Percentiles rank a stretch among this genome's conserved stretches.
Conservation (phyloP, 1,140 invertebrate genomes). For the Drosophila arawakana region DNA sequence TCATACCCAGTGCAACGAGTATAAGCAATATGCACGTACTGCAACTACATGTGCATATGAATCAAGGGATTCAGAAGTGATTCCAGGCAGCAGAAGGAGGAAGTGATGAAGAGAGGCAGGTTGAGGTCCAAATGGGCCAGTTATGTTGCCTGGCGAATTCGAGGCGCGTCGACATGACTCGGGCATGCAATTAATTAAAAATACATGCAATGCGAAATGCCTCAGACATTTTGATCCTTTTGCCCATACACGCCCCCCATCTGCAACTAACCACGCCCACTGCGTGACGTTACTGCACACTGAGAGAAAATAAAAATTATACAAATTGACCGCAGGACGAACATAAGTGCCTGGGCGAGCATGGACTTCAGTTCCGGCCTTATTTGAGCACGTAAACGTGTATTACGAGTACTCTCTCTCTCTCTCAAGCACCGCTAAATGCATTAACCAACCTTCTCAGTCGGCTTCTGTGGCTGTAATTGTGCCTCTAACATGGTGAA, state of each 20-base stretch:
- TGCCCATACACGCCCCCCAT: neutral
- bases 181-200: conserved; percentile 78
- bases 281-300: conserved; percentile 13
- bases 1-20: conserved; percentile 17
- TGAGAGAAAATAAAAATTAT: conserved; percentile 45
- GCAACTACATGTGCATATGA: conserved; percentile 4
- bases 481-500: conserved; percentile 34
- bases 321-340: conserved; percentile 72
- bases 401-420: conserved; percentile 38
- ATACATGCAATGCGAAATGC: conserved; percentile 74
- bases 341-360: conserved; percentile 40
- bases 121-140: conserved; percentile 11
- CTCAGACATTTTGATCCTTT: conserved; percentile 56
- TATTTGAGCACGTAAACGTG: conserved; percentile 36
- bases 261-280: conserved; percentile 4
- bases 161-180: conserved; percentile 41
- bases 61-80: too few species aligned
- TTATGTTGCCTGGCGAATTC: conserved; percentile 23
- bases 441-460: conserved; percentile 51
- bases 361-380: conserved; percentile 1
- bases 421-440: conserved; percentile 54
- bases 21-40: conserved; percentile 18
- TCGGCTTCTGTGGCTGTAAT: neutral
- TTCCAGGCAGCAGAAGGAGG: neutral
- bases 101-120: neutral